These are phyloP conservation scores for Sander lucioperca DNA, from an alignment of 2,113 vertebrate genomes.

Conservation along the genomic window DNA sequence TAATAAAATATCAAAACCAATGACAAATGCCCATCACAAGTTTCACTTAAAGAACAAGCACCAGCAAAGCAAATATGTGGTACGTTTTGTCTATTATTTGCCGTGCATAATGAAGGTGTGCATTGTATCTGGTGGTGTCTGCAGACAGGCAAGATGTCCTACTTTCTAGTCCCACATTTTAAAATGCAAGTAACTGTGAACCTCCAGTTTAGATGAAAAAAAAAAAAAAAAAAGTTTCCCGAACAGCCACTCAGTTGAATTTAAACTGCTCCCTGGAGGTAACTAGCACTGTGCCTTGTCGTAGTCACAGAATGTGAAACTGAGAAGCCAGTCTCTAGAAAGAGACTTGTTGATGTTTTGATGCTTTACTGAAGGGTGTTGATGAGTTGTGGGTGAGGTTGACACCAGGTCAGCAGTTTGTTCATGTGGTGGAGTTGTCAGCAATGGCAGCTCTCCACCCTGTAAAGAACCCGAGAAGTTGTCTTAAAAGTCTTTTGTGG, in stretches of 20 bases:
- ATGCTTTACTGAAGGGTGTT: slow-evolving; percentile 19
- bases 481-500: not conserved
- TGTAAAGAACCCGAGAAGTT: not conserved
- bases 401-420: slow-evolving; percentile 25
- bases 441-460: slow-evolving; percentile 38
- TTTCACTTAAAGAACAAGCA: not conserved
- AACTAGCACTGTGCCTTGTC: not conserved
- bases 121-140: not conserved
- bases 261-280: not conserved
- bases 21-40: not conserved
- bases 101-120: not conserved
- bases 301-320: not conserved
- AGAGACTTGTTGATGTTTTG: not conserved
- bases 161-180: not conserved
- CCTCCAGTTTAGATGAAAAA: not conserved
- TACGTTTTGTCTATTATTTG: not conserved
- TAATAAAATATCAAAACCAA: not conserved
- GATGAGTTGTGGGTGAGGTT: slow-evolving; percentile 41
- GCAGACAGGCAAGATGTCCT: not conserved
- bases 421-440: not conserved
- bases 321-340: not conserved
- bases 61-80: not conserved
- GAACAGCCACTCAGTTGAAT: not conserved
- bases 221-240: not conserved
- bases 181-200: not conserved